These are phyloP conservation scores for Dipodomys stephensi DNA, from an alignment of 2,113 vertebrate genomes.

Conservation along the genomic window DNA sequence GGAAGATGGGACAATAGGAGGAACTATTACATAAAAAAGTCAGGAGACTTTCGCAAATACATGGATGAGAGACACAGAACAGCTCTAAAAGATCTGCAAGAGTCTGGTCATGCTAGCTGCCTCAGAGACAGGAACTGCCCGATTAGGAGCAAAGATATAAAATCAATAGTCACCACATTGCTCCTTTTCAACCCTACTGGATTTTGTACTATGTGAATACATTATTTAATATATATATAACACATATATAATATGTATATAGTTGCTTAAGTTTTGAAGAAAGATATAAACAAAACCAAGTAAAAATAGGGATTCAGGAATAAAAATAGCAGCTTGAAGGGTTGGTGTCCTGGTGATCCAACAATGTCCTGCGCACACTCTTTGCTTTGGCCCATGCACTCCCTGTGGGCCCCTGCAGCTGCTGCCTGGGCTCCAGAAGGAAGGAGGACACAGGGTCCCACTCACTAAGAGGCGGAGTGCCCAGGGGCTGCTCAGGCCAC, in stretches of 20 bases:
- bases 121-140: neutral
- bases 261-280: neutral
- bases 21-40: neutral
- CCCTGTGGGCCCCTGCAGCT: rapidly evolving
- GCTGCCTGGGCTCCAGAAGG: neutral
- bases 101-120: neutral
- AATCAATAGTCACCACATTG: neutral
- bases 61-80: neutral
- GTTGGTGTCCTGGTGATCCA: too few relatives aligned
- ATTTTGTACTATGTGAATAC: neutral
- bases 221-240: neutral
- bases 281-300: neutral
- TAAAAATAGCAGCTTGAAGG: neutral
- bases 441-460: neutral
- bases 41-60: neutral
- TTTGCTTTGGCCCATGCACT: neutral
- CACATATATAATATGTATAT: too few relatives aligned
- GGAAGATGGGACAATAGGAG: neutral
- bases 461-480: too few relatives aligned
- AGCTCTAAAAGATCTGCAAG: neutral
- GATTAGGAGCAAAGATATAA: neutral
- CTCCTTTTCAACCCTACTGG: neutral
- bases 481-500: neutral
- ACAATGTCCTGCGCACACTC: neutral
- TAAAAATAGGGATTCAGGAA: neutral